Conservation (phyloP, 2,888 invertebrate genomes). For the Tenthredo amoena region DNA sequence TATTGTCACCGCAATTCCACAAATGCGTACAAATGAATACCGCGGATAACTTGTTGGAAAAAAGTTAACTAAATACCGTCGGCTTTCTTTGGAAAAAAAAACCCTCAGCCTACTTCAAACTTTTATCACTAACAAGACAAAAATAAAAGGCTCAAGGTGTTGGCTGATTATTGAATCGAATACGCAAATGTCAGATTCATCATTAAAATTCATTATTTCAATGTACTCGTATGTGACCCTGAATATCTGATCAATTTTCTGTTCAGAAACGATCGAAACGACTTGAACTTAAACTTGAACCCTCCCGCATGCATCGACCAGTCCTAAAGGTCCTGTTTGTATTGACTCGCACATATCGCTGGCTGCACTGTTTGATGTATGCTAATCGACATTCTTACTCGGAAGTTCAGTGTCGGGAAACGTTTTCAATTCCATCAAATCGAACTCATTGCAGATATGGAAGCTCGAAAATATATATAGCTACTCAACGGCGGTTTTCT, state of each 20-base stretch:
- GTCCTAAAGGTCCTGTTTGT: background rate
- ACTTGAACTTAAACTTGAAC: background rate
- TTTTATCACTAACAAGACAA: background rate
- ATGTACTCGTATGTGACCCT: too few species aligned
- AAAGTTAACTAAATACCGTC: background rate
- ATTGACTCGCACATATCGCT: background rate
- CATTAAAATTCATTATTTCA: background rate
- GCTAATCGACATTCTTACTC: background rate
- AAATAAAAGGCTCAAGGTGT: background rate
- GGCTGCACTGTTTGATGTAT: too few species aligned
- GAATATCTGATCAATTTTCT: background rate
- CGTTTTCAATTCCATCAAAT: background rate
- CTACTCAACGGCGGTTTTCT: background rate
- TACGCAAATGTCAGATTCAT: background rate
- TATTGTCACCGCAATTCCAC: background rate
- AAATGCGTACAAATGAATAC: conserved; percentile 4
- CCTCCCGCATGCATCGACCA: background rate
- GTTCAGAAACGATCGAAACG: background rate
- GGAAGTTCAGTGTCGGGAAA: background rate
- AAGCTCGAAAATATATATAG: background rate
- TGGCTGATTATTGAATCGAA: background rate
- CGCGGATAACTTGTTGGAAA: background rate
- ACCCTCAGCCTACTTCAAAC: background rate
- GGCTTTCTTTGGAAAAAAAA: background rate
- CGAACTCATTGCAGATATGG: background rate